A percentile compares a stretch with the other conserved stretches of the same genome.
These are phyloP conservation scores for Chaetorhynchus papuensis DNA, from an alignment of 2,113 vertebrate species.

Conservation along the genomic window DNA sequence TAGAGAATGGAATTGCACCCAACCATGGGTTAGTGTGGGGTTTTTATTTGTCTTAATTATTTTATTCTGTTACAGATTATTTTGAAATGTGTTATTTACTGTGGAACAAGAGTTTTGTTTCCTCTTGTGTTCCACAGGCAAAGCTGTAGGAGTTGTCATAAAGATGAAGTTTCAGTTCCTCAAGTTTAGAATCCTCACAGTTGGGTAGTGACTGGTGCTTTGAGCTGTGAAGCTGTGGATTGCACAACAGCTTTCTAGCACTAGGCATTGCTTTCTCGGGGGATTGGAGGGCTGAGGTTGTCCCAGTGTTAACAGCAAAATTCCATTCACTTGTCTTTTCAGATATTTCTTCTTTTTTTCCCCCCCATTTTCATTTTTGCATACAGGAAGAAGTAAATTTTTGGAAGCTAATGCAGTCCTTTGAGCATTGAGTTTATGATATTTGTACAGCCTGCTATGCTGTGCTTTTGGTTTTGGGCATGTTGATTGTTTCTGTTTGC, in stretches of 20 bases:
- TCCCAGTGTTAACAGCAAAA: neutral
- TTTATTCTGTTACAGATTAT: neutral
- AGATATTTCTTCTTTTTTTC: neutral
- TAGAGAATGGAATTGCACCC: conserved; percentile 86
- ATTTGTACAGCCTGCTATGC: neutral
- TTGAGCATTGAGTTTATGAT: neutral
- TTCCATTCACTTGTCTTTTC: neutral
- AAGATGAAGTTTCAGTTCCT: neutral
- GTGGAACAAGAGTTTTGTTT: neutral
- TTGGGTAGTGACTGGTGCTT: neutral
- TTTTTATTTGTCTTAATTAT: neutral
- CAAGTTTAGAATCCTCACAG: neutral
- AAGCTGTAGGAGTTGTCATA: neutral
- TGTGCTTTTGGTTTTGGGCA: neutral
- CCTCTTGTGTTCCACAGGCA: neutral
- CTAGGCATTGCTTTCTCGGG: neutral
- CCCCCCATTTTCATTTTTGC: neutral
- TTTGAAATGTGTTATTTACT: neutral
- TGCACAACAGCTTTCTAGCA: neutral
- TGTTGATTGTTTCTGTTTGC: neutral
- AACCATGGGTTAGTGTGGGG: conserved; percentile 80
- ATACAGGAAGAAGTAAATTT: neutral
- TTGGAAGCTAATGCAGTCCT: neutral
- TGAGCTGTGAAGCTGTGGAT: neutral
- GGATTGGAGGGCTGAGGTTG: neutral